Base-by-base conservation (phyloP, 1,140 invertebrate species). In the Araneus ventricosus region DNA sequence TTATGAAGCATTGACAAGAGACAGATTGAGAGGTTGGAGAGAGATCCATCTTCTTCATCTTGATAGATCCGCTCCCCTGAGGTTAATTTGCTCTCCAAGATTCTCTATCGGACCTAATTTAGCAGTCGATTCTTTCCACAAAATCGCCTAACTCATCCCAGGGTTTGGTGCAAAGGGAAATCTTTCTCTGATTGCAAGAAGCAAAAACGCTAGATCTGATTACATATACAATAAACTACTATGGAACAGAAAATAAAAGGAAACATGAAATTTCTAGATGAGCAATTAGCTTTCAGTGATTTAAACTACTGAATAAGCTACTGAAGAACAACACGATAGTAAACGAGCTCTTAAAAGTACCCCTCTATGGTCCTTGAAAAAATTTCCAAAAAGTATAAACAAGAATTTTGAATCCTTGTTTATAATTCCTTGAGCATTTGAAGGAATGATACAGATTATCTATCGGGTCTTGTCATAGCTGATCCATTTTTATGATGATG, bases 11-110 rank as follows among this genome's bases (percentile, higher is more conserved):
- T 52, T 92, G 90, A 92, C 90, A 86, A 45, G 59, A 75, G 39
- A 61, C 82, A 86, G 80, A 92, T 92, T 92, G 90, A 86, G 82
- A 34, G 61, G 37, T 52, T 4, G 37, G 85, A 63, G 8, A 20
- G 7, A 88, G 45, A 93, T 93, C 85, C 84, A 93, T 93, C 91
- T 93, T 93, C 91, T 39, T 93, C 91, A 87, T 22, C 10, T 79
- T 87, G 91, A 93, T 93, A 45, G 91, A 57, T 93, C 67, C 37
- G 34, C n/a, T 79, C n/a, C 22, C 85, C 34, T 37, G 84, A 75
- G 85, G 85, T 37, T 75, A 84, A 86, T 86, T 92, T 90, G 30
- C 22, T 34, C 89, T 90, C 57, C 37, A 63, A 90, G 79, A 27
- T 63, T 14, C 39, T 30, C n/a, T 61, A 39, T 84, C 24, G 34